Evolutionary conservation across 1,140 invertebrate species (phyloP).

Genomic region (Eciton burchellii): DNA sequence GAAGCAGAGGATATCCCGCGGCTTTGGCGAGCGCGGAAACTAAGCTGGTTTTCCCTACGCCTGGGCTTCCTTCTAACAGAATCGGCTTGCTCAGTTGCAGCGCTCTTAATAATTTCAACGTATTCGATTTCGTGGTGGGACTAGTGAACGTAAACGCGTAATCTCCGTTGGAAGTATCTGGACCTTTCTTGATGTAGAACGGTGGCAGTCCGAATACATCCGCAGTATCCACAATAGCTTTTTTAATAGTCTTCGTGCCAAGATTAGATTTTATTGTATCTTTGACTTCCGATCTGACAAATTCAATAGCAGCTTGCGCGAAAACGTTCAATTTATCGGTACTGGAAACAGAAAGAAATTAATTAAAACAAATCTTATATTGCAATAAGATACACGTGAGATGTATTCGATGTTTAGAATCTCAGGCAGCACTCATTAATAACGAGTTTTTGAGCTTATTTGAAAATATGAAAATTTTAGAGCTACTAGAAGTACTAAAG

Average conservation of each 20-base stretch:
- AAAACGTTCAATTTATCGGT: constrained; percentile 84
- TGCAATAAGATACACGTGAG: too few relatives aligned
- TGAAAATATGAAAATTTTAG: too few relatives aligned
- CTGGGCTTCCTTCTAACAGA: constrained; percentile 98
- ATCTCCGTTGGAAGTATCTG: constrained; percentile 61
- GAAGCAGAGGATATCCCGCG: constrained; percentile 92
- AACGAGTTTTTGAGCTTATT: too few relatives aligned
- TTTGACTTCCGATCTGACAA: constrained; percentile 85
- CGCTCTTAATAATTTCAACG: constrained; percentile 93
- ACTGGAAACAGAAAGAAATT: constrained; percentile 69
- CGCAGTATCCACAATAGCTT: constrained; percentile 38
- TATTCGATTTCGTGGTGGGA: constrained; percentile 94
- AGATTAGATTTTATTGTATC: constrained; percentile 60
- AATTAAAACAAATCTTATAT: neutral
- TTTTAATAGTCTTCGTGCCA: constrained; percentile 39
- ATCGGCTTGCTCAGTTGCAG: constrained; percentile 96
- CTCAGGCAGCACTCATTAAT: too few relatives aligned
- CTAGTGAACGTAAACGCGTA: constrained; percentile 90
- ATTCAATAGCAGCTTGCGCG: constrained; percentile 84
- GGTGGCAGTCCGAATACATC: constrained; percentile 89
- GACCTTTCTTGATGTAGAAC: constrained; percentile 89
- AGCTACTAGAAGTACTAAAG: too few relatives aligned
- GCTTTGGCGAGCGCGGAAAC: constrained; percentile 96
- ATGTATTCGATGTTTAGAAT: too few relatives aligned
- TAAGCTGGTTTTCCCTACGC: constrained; percentile 98